Evolutionary conservation across 2,888 invertebrate genomes (phyloP).

Genomic region (Apamea monoglypha): DNA sequence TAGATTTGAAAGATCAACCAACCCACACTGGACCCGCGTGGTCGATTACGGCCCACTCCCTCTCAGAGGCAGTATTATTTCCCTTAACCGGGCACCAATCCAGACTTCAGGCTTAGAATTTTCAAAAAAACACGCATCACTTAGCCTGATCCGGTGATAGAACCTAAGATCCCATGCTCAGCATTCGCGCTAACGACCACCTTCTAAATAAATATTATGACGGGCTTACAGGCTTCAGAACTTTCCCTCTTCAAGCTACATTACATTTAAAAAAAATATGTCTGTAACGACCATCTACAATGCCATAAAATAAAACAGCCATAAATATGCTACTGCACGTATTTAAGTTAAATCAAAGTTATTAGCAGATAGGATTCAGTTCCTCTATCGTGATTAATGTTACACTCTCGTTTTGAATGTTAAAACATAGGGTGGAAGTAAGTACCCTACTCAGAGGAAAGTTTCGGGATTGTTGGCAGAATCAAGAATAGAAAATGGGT

Average conservation of each 20-base stretch:
- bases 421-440: constrained; percentile 25
- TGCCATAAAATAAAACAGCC: constrained; percentile 20
- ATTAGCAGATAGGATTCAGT: constrained; percentile 44
- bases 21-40: no score
- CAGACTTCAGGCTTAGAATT: no score
- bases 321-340: constrained; percentile 52
- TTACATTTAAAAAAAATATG: not conserved
- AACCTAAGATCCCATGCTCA: no score
- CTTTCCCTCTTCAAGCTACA: not conserved
- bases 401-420: constrained; percentile 47
- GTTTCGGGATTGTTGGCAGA: not conserved
- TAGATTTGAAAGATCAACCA: no score
- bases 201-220: no score
- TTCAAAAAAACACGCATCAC: no score
- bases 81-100: no score
- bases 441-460: not conserved
- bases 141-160: no score
- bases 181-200: no score
- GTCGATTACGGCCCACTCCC: no score
- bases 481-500: not conserved
- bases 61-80: no score
- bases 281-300: not conserved
- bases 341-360: constrained; percentile 62
- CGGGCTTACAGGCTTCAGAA: no score
- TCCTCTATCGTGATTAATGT: constrained; percentile 55